Percentiles rank a stretch among this genome's conserved stretches.
Evolutionary conservation across 1,140 invertebrate species (phyloP).

Genomic region (Drosophila ercepeae): DNA sequence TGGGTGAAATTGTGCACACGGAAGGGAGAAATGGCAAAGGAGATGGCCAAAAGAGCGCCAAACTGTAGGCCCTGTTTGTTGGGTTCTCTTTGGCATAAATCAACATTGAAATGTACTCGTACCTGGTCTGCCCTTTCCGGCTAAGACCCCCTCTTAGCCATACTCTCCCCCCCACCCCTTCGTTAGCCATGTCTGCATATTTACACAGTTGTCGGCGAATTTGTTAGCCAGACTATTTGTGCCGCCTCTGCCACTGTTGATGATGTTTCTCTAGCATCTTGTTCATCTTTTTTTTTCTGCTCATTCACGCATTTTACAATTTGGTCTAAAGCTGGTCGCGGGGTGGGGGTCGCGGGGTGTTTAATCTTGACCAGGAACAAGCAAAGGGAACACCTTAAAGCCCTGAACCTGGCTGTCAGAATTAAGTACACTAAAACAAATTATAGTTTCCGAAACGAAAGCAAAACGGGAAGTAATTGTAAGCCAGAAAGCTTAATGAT

Average conservation of each 20-base stretch:
- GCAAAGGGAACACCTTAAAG: slow-evolving; percentile 19
- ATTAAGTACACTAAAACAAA: slow-evolving; percentile 5
- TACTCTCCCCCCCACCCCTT: not conserved
- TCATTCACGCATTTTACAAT: slow-evolving; percentile 46
- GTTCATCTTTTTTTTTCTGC: slow-evolving; percentile 25
- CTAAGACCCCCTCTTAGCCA: not conserved
- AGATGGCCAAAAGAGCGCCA: not conserved
- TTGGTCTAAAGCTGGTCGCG: not conserved
- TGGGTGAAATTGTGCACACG: not conserved
- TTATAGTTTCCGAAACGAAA: not conserved
- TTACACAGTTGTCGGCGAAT: slow-evolving; percentile 76
- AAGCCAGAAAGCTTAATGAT: too few species aligned
- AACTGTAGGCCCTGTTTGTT: slow-evolving; percentile 41
- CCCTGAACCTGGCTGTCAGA: slow-evolving; percentile 7
- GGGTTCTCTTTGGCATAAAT: slow-evolving; percentile 60
- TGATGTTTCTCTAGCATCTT: slow-evolving; percentile 12
- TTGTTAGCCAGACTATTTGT: slow-evolving; percentile 52
- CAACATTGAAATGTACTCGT: slow-evolving; percentile 58
- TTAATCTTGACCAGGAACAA: slow-evolving; percentile 44
- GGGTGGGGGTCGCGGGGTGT: not conserved
- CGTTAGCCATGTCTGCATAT: slow-evolving; percentile 39
- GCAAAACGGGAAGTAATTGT: not conserved
- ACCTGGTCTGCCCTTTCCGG: not conserved
- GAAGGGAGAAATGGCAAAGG: not conserved
- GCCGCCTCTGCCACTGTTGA: slow-evolving; percentile 30